Base-by-base conservation (phyloP, 35 echinoderm and acorn worm species). In the Lytechinus pictus region DNA sequence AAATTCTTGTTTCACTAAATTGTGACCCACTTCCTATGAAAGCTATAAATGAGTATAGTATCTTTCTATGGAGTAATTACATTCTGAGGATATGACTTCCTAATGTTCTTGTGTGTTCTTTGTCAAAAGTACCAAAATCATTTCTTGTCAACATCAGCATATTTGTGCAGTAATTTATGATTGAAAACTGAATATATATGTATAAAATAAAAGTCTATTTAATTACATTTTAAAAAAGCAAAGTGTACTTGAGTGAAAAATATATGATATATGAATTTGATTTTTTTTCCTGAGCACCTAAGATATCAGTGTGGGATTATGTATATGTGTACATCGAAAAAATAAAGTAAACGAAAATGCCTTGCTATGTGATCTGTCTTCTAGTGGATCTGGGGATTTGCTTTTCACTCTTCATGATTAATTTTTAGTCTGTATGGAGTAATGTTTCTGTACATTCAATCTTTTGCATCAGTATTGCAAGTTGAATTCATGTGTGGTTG, bases 171-270 rank as follows among this genome's bases (percentile, higher is more conserved):
- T 79, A 8, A 79, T n/a, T 7, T 19, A 0, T 79, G 16, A 79
- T 3, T 79, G 66, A 24, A 79, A 79, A 16, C 66, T 24, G 16
- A 79, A 79, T 79, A 79, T n/a, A 11, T 16, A 24, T 79, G 12
- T n/a, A 79, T 79, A 79, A 44, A 79, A 79, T 79, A 79, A 79
- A 79, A 79, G 66, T 79, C 66, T 79, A 79, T 79, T 79, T 79
- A 79, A 79, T n/a, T 79, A 79, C 19, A 79, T 79, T 79, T 24
- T 79, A 7, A 79, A 44, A 79, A 14, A 79, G 66, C 66, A 79
- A 79, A 79, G 66, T 79, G 66, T 79, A 79, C 66, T 79, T 79
- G 66, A 44, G 33, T 44, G 33, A 79, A n/a, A 79, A 71, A 71
- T 8, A 79, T 24, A 79, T 79, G 19, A 58, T 58, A 58, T 58